Conservation (phyloP, 2,888 invertebrate genomes). For the Anthoptus insignis region DNA sequence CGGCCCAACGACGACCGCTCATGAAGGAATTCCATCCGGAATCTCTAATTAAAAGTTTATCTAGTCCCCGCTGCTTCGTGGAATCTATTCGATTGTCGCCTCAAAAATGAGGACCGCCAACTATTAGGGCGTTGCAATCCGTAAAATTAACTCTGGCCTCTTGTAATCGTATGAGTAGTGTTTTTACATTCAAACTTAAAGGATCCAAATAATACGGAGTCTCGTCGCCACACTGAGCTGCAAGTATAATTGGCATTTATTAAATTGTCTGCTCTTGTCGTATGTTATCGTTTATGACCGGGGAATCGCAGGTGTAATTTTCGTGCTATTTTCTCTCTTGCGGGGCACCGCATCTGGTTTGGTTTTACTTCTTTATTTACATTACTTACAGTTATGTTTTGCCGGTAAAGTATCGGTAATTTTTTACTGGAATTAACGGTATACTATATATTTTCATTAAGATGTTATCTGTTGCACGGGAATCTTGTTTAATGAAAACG, state of each 20-base stretch:
- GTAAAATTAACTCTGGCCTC: slow-evolving; percentile 30
- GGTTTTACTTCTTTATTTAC: slow-evolving; percentile 33
- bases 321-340: slow-evolving; percentile 31
- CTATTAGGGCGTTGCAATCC: slow-evolving; percentile 15
- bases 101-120: slow-evolving; percentile 33
- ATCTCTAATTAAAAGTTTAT: slow-evolving; percentile 86
- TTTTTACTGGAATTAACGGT: slow-evolving; percentile 22
- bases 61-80: slow-evolving; percentile 62
- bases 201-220: slow-evolving; percentile 3
- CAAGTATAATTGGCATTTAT: slow-evolving; percentile 47
- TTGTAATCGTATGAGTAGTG: not conserved
- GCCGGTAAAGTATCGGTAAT: slow-evolving; percentile 27
- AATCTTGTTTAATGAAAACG: slow-evolving; percentile 23
- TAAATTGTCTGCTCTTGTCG: slow-evolving; percentile 39
- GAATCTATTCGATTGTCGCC: slow-evolving; percentile 44
- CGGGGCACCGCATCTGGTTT: slow-evolving; percentile 32
- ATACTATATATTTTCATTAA: slow-evolving; percentile 35
- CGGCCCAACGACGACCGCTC: slow-evolving; percentile 64
- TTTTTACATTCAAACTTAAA: slow-evolving; percentile 4
- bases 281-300: slow-evolving; percentile 35
- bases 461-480: slow-evolving; percentile 25
- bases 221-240: slow-evolving; percentile 8
- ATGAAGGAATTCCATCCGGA: slow-evolving; percentile 80
- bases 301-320: slow-evolving; percentile 35
- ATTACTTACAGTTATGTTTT: slow-evolving; percentile 29